Conservation (phyloP, 2,113 vertebrate genomes). For the Barbus barbus region DNA sequence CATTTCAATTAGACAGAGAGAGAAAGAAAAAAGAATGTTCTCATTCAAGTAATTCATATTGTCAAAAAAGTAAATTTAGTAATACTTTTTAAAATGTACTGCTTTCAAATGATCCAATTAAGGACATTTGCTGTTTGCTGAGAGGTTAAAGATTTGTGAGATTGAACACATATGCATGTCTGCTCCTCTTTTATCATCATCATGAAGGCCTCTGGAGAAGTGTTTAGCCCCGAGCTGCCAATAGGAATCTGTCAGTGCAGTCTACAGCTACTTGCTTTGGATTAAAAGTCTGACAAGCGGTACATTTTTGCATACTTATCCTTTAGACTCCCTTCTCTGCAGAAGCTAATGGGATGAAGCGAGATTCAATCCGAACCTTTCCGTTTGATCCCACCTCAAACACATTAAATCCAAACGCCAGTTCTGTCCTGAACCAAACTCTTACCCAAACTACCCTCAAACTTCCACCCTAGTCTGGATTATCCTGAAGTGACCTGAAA, state of each 20-base stretch:
- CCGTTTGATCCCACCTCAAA: constrained; percentile 16
- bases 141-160: neutral
- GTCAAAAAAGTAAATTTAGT: too few species aligned
- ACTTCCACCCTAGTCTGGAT: neutral
- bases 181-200: neutral
- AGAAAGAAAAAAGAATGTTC: too few species aligned
- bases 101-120: neutral
- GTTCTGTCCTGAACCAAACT: neutral
- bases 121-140: neutral
- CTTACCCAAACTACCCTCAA: neutral
- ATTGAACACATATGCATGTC: neutral
- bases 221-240: neutral
- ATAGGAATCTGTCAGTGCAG: neutral
- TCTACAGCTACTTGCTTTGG: neutral
- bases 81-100: too few species aligned
- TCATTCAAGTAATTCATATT: too few species aligned
- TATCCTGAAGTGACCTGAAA: neutral
- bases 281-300: neutral
- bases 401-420: neutral
- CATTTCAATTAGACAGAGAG: too few species aligned
- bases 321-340: neutral
- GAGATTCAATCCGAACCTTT: neutral
- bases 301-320: constrained; percentile 9
- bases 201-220: neutral
- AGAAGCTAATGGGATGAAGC: neutral